Conservation (phyloP, 2,888 invertebrate species). For the Meta bourneti region DNA sequence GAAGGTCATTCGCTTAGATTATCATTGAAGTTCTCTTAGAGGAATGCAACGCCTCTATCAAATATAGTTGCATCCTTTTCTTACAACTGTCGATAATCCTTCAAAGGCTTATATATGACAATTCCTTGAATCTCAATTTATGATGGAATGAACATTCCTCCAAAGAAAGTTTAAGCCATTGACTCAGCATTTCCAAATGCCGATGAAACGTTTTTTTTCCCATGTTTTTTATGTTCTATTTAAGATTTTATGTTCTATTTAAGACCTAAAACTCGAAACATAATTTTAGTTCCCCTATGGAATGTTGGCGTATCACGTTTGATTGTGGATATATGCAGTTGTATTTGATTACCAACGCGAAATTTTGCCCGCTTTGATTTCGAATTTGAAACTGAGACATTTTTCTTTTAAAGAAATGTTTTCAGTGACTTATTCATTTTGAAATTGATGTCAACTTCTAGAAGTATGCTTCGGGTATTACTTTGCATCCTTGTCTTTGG, state of each 20-base stretch:
- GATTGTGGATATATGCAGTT: too few species aligned
- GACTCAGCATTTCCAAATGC: background rate
- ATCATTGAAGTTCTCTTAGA: background rate
- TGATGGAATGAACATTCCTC: background rate
- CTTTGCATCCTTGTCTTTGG: background rate
- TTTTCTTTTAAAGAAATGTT: too few species aligned
- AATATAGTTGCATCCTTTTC: background rate
- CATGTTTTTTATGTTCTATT: too few species aligned
- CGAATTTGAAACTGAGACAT: too few species aligned
- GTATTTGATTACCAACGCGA: too few species aligned
- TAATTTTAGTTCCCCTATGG: too few species aligned
- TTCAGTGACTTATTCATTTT: too few species aligned
- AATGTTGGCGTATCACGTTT: too few species aligned
- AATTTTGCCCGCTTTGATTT: too few species aligned
- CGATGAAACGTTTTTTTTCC: background rate
- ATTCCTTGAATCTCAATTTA: constrained; percentile 20
- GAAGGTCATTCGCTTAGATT: background rate
- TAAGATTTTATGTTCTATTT: too few species aligned
- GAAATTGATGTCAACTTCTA: too few species aligned
- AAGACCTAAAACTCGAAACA: too few species aligned
- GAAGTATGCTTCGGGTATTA: background rate
- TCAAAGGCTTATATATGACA: background rate
- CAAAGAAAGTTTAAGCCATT: background rate
- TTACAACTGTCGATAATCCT: background rate
- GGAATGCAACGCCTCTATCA: constrained; percentile 8